Evolutionary conservation across 1,140 invertebrate species (phyloP), one percentile per base, ranked within the genome.

Genomic region (Drosophila jambulina): DNA sequence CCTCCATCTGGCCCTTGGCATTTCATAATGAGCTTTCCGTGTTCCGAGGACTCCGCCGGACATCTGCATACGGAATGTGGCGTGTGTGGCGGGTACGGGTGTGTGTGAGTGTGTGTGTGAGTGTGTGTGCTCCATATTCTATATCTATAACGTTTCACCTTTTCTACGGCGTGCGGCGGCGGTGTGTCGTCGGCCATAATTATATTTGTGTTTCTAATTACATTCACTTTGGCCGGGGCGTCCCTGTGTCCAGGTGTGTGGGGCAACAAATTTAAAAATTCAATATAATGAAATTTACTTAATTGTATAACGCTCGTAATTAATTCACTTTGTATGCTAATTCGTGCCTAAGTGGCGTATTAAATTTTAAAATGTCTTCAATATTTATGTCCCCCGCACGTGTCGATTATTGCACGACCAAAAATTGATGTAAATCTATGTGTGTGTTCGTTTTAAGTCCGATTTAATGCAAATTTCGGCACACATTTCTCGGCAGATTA

Each of bases 241-340:
- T 25, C 21, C 23, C 4, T 19, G 25, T 43, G 10, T 43, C 9
- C 17, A 27, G 45, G 54, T 75, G 60, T 82, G 59, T 56, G 53
- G 75, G 54, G 69, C 68, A 84, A 83, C 81, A 83, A 85, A 84
- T 87, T 88, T 84, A 90, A 88, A 88, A 88, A 88, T 88, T 88
- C 84, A 90, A 88, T 88, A 80, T 85, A 90, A 90, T 88, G 86
- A 88, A 88, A 88, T 88, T 88, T 85, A 88, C 84, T 88, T 88
- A 88, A 88, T 88, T 88, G 84, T 88, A 88, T 88, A 88, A 88
- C 83, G 67, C 84, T 85, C 78, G 84, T 88, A 88, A 88, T 88
- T 88, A 88, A 88, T 88, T 88, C 84, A 88, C 85, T 88, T 88
- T 88, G 84, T 88, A 88, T 90, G 84, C 84, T 88, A 88, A 88